phyloP scores from a whole-genome alignment of 2,113 vertebrate genomes.

The Lepus timidus region DNA sequence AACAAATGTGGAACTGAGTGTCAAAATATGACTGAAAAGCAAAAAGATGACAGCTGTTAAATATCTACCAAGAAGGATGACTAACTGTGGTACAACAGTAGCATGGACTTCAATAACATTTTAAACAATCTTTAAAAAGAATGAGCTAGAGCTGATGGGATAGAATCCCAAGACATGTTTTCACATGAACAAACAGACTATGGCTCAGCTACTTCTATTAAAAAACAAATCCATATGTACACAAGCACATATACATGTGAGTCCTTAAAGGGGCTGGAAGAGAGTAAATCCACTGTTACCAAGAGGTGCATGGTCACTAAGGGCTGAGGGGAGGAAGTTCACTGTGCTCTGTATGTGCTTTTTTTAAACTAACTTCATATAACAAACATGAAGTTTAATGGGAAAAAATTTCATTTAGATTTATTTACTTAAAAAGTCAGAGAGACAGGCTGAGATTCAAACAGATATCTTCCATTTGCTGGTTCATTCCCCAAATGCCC shows the following conservation, averaged over 20 bases:
- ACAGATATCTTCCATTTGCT: too few relatives aligned
- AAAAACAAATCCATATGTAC: not conserved
- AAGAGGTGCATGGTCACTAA: not conserved
- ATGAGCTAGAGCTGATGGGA: not conserved
- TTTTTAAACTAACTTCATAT: not conserved
- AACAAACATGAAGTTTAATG: not conserved
- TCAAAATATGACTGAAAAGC: slow-evolving; percentile 11
- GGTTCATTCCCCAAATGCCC: too few relatives aligned
- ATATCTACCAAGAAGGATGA: not conserved
- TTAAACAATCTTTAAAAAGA: slow-evolving; percentile 4
- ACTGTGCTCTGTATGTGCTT: not conserved
- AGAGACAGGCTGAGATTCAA: not conserved
- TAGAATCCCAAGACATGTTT: not conserved
- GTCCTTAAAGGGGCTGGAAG: not conserved
- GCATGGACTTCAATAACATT: not conserved
- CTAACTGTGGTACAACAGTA: not conserved
- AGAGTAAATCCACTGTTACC: not conserved
- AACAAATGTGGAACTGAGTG: not conserved
- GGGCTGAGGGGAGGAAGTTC: not conserved
- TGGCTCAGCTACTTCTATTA: not conserved
- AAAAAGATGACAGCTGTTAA: not conserved
- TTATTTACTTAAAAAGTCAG: not conserved
- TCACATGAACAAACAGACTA: slow-evolving; percentile 15
- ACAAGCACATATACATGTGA: not conserved
- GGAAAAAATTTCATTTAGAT: not conserved